phyloP scores from a whole-genome alignment of 2,888 invertebrate species.

The Enchytraeus crypticus region DNA sequence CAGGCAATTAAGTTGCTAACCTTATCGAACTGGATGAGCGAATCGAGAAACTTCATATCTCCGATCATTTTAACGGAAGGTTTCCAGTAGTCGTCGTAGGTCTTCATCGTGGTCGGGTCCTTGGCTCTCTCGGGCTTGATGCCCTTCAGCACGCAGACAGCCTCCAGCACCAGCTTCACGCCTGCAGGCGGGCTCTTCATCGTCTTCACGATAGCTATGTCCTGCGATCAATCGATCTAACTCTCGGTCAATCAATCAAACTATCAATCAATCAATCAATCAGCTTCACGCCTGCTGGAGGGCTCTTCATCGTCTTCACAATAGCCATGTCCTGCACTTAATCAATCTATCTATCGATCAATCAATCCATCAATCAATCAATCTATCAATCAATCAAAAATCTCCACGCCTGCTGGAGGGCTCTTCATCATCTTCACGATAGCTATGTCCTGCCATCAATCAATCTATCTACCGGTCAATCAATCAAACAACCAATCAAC shows the following conservation, averaged over 20 bases:
- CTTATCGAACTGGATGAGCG: conserved; percentile 45
- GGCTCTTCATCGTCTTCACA: conserved; percentile 49
- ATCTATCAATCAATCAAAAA: neutral
- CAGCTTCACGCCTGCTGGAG: conserved; percentile 46
- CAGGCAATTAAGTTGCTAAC: conserved; percentile 21
- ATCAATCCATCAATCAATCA: neutral
- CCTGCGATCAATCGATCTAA: too few relatives aligned
- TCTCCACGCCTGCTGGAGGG: too few relatives aligned
- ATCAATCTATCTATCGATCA: neutral
- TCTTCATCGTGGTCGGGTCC: conserved; percentile 47
- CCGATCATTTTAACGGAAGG: conserved; percentile 47
- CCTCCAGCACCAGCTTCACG: conserved; percentile 48
- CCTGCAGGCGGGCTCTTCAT: conserved; percentile 48
- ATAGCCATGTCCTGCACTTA: conserved; percentile 45
- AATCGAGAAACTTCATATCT: conserved; percentile 49
- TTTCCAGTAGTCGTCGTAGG: conserved; percentile 50
- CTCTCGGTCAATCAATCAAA: too few relatives aligned
- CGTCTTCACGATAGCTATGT: conserved; percentile 48
- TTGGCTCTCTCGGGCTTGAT: conserved; percentile 45
- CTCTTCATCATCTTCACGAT: too few relatives aligned
- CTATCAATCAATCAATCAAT: too few relatives aligned
- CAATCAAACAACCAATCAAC: too few relatives aligned
- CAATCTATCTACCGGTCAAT: too few relatives aligned
- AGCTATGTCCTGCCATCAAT: too few relatives aligned
- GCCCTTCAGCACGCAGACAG: conserved; percentile 48